phyloP scores from a whole-genome alignment of 2,113 vertebrate genomes.

The Mus pahari region DNA sequence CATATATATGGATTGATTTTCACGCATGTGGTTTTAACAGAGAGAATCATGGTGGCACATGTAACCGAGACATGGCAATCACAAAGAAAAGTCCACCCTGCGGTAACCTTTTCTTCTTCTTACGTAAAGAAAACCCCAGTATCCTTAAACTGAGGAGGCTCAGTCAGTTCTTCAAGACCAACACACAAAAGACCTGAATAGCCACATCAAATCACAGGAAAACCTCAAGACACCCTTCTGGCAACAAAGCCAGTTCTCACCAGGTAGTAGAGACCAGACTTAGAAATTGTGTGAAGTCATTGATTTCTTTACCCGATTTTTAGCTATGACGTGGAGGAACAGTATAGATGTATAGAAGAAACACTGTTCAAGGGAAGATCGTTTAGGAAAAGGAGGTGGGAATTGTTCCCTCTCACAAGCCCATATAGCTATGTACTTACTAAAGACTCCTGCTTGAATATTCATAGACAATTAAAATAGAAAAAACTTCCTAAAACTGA shows the following conservation, averaged over 20 bases:
- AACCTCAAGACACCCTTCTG: too few species aligned
- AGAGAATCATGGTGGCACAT: not conserved
- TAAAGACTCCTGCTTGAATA: not conserved
- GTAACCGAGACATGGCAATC: not conserved
- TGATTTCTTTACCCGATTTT: not conserved
- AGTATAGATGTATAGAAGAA: not conserved
- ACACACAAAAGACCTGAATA: not conserved
- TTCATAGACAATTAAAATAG: not conserved
- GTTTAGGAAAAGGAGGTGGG: not conserved
- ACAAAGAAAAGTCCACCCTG: too few species aligned
- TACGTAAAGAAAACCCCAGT: not conserved
- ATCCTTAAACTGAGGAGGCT: too few species aligned
- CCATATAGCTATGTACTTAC: not conserved
- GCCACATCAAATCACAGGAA: not conserved
- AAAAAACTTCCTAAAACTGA: not conserved
- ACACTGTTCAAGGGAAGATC: not conserved
- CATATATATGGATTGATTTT: not conserved
- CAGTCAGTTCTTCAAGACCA: not conserved
- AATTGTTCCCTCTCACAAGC: not conserved
- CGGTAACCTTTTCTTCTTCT: not conserved
- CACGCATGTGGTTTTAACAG: not conserved
- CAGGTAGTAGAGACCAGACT: not conserved
- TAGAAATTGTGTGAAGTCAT: not conserved
- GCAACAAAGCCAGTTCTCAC: not conserved
- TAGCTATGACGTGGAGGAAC: not conserved